Conservation (phyloP, 2,113 vertebrate species). For the Hypanus sabinus region DNA sequence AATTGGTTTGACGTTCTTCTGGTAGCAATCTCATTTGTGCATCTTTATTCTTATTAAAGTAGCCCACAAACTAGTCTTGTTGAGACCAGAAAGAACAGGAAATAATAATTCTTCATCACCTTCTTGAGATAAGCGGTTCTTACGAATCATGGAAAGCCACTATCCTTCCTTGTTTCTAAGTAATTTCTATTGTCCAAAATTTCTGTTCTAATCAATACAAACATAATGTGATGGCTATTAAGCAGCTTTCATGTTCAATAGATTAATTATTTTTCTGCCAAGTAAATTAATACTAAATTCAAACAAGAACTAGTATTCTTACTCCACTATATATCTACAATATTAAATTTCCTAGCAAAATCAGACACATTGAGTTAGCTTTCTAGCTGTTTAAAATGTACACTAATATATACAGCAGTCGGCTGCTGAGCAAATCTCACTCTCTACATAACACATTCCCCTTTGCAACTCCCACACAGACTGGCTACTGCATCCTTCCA, state of each 20-base stretch:
- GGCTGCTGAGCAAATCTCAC: background rate
- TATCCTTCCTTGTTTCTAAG: background rate
- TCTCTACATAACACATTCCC: background rate
- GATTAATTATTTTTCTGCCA: too few species aligned
- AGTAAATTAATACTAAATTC: too few species aligned
- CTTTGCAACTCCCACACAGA: conserved; percentile 1
- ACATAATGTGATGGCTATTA: background rate
- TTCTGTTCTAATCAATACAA: background rate
- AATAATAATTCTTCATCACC: background rate
- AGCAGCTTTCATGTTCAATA: too few species aligned
- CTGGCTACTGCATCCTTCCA: background rate
- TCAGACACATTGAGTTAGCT: background rate
- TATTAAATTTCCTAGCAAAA: background rate
- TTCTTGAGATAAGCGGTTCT: background rate
- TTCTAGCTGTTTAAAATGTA: background rate
- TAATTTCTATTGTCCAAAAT: background rate
- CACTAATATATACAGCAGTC: background rate
- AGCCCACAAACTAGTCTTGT: background rate
- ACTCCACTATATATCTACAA: too few species aligned
- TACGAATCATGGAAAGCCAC: background rate
- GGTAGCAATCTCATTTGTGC: background rate
- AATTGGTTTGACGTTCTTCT: background rate
- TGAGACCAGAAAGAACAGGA: background rate
- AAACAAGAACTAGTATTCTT: too few species aligned
- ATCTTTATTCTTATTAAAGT: background rate